Evolutionary conservation across 2,888 invertebrate genomes (phyloP), one percentile per base, ranked within the genome.

Genomic region (Gymnocheta viridis): DNA sequence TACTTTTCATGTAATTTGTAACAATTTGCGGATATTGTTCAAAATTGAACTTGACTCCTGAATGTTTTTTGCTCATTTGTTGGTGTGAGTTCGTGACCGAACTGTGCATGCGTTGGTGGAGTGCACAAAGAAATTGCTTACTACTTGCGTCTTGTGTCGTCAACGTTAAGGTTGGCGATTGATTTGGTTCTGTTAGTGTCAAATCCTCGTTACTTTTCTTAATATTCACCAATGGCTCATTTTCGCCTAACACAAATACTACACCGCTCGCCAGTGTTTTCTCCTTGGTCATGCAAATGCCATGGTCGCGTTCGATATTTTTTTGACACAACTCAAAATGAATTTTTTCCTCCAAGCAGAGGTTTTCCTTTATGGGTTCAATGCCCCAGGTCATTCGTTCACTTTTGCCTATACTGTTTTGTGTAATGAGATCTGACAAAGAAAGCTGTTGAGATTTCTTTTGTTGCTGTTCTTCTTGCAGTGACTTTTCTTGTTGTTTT

Each of bases 11-110:
- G 90, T 95, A 95, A 91, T 95, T 95, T 87, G 94, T 94, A 87
- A 95, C 95, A 90, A 95, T 95, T 90, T 95, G 95, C 35, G 95
- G 95, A 92, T 95, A 95, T 92, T 95, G 95, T 91, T 94, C 94
- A 89, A 95, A 94, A 90, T 95, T 95, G 90, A 95, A 95, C 91
- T 95, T 95, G 90, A 95, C 94, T 88, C 95, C 95, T 90, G 95
- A 94, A 93, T 88, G 90, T 74, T 89, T 89, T 78, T 89, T 90
- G 32, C 87, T 82, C 14, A 69, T 51, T 27, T 83, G 81, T 17
- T 77, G 72, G 5, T 77, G 72, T 0, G 74, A 49, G 17, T 38
- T 54, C 0, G 77, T 32, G 2, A 60, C 86, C 44, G 87, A 60
- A 64, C 87, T 88, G 24, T 91, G 90, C 19, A 88, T 87, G 60